A percentile compares a stretch with the other conserved stretches of the same genome.
phyloP scores from a whole-genome alignment of 2,113 vertebrate genomes.

The Rhinopithecus roxellana region DNA sequence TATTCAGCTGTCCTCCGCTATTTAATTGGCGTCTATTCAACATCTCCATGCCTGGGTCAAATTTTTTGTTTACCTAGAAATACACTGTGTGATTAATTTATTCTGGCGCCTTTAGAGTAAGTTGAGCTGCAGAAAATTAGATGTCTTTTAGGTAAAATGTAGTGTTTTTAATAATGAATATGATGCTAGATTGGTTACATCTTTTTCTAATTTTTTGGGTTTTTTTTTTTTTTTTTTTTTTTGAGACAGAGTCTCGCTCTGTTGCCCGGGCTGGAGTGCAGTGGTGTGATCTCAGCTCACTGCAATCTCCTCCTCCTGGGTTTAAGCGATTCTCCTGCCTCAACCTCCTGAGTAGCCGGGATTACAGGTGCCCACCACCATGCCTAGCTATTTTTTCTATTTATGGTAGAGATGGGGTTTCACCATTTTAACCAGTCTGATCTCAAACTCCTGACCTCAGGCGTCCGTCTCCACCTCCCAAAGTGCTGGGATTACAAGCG shows the following conservation, averaged over 20 bases:
- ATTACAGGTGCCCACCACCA: too few relatives aligned
- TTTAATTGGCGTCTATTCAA: not conserved
- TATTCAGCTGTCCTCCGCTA: not conserved
- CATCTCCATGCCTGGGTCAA: not conserved
- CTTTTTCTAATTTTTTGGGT: not conserved
- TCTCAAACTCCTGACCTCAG: too few relatives aligned
- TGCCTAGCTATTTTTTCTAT: too few relatives aligned
- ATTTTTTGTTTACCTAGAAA: slow-evolving; percentile 43
- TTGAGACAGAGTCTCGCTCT: too few relatives aligned
- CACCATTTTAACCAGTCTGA: too few relatives aligned
- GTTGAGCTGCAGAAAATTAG: not conserved
- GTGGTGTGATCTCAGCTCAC: too few relatives aligned
- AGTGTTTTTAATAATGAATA: not conserved
- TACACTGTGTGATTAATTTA: slow-evolving; percentile 10
- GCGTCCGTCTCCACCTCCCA: too few relatives aligned
- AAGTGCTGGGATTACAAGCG: too few relatives aligned
- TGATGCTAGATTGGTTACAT: not conserved
- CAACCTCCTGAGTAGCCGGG: not conserved
- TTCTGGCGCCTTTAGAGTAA: not conserved
- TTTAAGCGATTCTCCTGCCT: not conserved
- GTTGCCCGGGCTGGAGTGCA: too few relatives aligned
- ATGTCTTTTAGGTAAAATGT: not conserved
- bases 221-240: not conserved
- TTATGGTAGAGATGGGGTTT: too few relatives aligned
- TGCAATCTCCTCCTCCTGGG: too few relatives aligned